phyloP scores from a whole-genome alignment of 2,888 invertebrate genomes.

The Phymatocera aterrima region DNA sequence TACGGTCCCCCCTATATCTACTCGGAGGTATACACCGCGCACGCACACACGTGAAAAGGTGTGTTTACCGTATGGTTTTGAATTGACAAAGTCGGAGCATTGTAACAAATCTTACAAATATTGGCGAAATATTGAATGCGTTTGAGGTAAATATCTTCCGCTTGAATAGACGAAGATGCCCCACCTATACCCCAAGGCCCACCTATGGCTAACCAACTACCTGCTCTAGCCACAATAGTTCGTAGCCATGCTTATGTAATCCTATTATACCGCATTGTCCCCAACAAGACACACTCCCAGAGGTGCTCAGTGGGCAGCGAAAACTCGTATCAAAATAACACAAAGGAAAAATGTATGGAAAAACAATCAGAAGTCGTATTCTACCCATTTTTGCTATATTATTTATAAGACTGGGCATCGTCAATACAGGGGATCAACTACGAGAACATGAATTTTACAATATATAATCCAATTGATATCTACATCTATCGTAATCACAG shows the following conservation, averaged over 20 bases:
- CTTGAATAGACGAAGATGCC: conserved; percentile 54
- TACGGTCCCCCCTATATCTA: conserved; percentile 53
- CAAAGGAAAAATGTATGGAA: too few relatives aligned
- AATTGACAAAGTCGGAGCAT: neutral
- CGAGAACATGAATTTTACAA: too few relatives aligned
- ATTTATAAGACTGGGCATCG: too few relatives aligned
- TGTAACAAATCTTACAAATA: conserved; percentile 43
- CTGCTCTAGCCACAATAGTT: conserved; percentile 67
- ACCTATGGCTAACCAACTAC: conserved; percentile 53
- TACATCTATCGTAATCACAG: too few relatives aligned
- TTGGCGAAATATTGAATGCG: conserved; percentile 48
- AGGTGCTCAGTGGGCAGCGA: conserved; percentile 62
- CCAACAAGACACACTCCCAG: conserved; percentile 68
- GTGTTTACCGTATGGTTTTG: neutral
- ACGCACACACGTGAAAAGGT: neutral
- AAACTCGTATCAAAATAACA: neutral
- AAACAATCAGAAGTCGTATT: too few relatives aligned
- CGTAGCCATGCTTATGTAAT: conserved; percentile 74
- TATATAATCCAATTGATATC: too few relatives aligned
- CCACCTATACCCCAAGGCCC: conserved; percentile 50
- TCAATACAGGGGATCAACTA: too few relatives aligned
- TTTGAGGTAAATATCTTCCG: conserved; percentile 47
- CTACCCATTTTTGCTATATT: too few relatives aligned
- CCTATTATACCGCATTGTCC: conserved; percentile 73
- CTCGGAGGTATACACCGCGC: conserved; percentile 38